Conservation (phyloP, 2,888 invertebrate genomes). For the Harpalus rubripes region DNA sequence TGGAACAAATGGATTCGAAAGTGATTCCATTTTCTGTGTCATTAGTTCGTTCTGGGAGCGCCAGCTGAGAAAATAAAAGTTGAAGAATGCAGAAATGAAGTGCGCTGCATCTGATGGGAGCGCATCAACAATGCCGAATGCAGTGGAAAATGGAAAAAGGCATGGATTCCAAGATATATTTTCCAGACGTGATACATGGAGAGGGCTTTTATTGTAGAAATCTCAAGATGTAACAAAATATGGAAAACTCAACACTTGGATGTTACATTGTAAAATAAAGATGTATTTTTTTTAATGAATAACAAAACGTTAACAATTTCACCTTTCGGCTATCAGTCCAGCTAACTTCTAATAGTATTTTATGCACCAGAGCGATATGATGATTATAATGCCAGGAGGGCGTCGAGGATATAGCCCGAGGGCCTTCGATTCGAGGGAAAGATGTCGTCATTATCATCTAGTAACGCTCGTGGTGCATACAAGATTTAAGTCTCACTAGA, state of each 20-base stretch:
- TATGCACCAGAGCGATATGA: too few relatives aligned
- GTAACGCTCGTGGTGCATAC: too few relatives aligned
- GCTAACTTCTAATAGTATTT: too few relatives aligned
- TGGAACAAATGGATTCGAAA: slow-evolving; percentile 60
- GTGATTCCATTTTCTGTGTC: slow-evolving; percentile 62
- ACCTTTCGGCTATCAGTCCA: too few relatives aligned
- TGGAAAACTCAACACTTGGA: background rate
- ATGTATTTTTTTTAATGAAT: too few relatives aligned
- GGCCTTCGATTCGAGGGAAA: too few relatives aligned
- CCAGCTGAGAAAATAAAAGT: slow-evolving; percentile 43
- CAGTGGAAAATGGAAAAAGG: background rate
- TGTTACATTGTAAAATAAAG: background rate
- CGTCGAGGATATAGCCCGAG: too few relatives aligned
- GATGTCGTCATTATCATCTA: too few relatives aligned
- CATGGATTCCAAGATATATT: slow-evolving; percentile 25
- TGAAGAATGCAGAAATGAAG: slow-evolving; percentile 50
- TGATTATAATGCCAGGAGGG: too few relatives aligned
- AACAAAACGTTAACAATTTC: too few relatives aligned
- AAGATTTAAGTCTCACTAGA: too few relatives aligned
- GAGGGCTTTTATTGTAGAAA: background rate
- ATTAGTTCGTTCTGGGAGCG: slow-evolving; percentile 51
- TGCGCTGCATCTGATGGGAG: slow-evolving; percentile 58
- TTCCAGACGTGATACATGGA: slow-evolving; percentile 1
- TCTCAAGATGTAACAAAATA: background rate
- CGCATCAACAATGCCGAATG: slow-evolving; percentile 40